Conservation (phyloP, 2,888 invertebrate species). For the Standfussiana lucernea region DNA sequence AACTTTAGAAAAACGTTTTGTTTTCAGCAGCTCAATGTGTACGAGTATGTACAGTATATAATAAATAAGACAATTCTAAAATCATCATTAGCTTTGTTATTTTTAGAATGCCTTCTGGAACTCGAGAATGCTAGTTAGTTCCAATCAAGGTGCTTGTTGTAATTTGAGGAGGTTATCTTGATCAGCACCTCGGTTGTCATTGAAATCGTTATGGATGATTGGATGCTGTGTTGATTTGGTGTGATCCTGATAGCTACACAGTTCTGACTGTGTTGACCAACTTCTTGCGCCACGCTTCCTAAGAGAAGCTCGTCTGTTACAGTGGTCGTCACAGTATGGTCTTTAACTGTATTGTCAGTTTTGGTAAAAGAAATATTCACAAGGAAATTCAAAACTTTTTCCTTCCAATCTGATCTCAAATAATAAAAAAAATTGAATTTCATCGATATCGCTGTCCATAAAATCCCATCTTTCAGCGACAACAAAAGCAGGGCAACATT, state of each 20-base stretch:
- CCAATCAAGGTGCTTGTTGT: neutral
- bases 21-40: neutral
- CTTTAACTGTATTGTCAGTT: too few species aligned
- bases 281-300: neutral
- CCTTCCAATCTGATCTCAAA: neutral
- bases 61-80: neutral
- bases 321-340: neutral
- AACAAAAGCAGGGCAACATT: slow-evolving; percentile 9
- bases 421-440: too few species aligned
- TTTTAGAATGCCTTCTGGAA: neutral
- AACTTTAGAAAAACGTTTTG: neutral
- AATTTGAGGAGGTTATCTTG: neutral
- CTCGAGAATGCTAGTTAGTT: neutral
- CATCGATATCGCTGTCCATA: slow-evolving; percentile 10
- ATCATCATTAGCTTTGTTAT: neutral
- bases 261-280: neutral
- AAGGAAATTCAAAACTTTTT: neutral
- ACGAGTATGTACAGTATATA: neutral
- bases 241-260: neutral
- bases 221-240: slow-evolving; percentile 1
- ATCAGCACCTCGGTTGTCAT: neutral
- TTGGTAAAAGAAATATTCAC: neutral
- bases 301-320: neutral
- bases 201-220: slow-evolving; percentile 6
- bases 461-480: slow-evolving; percentile 2